Percentiles rank a stretch among this genome's conserved stretches.
These are phyloP conservation scores for Stomatorhinus walkeri DNA, from an alignment of 2,797 vertebrate genomes.

Conservation along the genomic window DNA sequence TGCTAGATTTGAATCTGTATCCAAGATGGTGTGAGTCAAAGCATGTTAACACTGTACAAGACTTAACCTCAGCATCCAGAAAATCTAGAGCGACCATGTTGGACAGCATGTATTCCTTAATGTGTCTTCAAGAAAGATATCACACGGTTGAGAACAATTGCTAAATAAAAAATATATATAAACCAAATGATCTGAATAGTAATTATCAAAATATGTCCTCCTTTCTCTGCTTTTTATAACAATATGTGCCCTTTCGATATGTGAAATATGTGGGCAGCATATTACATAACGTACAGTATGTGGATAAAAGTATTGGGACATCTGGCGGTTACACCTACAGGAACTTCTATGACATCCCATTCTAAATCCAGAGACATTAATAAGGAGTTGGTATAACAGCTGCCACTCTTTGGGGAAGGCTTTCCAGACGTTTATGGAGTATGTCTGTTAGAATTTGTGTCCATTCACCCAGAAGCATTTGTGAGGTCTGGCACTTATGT, in stretches of 20 bases:
- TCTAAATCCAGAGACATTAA: neutral
- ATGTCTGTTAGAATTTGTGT: neutral
- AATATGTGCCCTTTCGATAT: neutral
- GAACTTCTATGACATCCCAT: neutral
- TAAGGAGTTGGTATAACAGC: neutral
- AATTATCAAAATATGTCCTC: neutral
- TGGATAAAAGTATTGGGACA: neutral
- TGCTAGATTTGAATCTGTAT: neutral
- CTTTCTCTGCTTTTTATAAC: neutral
- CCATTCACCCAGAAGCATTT: neutral
- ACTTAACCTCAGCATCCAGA: neutral
- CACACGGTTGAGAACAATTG: neutral
- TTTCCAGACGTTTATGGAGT: neutral
- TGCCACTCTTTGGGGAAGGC: neutral
- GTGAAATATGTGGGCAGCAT: neutral
- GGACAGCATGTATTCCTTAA: neutral
- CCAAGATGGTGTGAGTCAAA: neutral
- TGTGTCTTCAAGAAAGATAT: neutral
- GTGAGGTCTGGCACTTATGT: neutral
- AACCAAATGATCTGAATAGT: neutral
- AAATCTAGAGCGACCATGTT: neutral
- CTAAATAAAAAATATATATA: neutral
- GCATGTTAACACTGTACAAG: neutral
- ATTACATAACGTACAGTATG: neutral
- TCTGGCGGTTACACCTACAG: neutral